Percentiles rank a stretch among this genome's conserved stretches.
phyloP scores from a whole-genome alignment of 2,113 vertebrate species.

The Naja naja region DNA sequence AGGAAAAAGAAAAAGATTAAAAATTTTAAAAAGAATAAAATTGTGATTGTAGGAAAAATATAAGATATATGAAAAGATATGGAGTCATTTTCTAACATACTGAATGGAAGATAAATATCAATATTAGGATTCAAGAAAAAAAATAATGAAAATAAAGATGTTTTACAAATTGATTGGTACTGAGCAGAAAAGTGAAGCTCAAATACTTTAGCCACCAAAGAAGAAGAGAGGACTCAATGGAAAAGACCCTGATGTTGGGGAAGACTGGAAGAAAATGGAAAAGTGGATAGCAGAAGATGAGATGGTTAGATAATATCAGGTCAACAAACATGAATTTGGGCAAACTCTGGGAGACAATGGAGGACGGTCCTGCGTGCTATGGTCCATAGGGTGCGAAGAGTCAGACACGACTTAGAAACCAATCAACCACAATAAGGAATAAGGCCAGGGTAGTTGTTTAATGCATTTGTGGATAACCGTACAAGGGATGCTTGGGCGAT shows the following conservation, averaged over 20 bases:
- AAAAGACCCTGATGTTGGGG: neutral
- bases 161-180: neutral
- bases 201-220: neutral
- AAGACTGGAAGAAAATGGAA: neutral
- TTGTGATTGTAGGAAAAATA: neutral
- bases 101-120: neutral
- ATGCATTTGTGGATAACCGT: neutral
- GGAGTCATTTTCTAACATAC: neutral
- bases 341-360: neutral
- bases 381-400: neutral
- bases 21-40: neutral
- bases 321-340: neutral
- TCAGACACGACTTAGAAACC: neutral
- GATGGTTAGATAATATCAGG: neutral
- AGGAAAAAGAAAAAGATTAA: neutral
- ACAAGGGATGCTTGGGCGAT: neutral
- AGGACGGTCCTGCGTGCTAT: neutral
- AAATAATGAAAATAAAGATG: neutral
- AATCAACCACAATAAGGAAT: neutral
- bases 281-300: neutral
- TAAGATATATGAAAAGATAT: neutral
- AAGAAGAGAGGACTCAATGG: neutral
- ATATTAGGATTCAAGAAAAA: neutral
- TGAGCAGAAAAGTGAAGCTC: neutral
- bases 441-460: neutral